These are phyloP conservation scores for Drosophila acutilabella DNA, from an alignment of 2,888 invertebrate species.

Conservation along the genomic window DNA sequence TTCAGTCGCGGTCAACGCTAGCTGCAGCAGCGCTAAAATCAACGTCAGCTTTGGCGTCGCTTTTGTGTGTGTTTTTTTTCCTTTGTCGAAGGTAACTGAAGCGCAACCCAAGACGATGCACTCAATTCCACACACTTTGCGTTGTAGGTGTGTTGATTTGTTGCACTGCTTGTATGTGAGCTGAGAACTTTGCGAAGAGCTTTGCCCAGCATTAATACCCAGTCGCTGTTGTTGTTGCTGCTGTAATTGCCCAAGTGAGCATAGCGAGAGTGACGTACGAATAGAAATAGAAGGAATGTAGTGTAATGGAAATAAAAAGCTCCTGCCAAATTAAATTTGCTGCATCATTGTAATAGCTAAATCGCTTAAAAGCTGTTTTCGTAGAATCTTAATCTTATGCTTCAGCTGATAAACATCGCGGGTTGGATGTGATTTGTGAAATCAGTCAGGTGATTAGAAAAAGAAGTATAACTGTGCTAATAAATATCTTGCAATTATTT, in stretches of 20 bases:
- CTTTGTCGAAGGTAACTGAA: slow-evolving; percentile 77
- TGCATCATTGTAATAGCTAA: slow-evolving; percentile 45
- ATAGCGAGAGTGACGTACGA: slow-evolving; percentile 29
- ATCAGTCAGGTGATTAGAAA: slow-evolving; percentile 24
- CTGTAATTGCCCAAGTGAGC: slow-evolving; percentile 49
- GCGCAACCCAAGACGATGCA: slow-evolving; percentile 62
- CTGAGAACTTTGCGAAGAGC: slow-evolving; percentile 8
- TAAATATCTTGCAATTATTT: neutral
- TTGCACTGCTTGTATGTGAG: slow-evolving; percentile 33
- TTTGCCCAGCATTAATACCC: slow-evolving; percentile 19
- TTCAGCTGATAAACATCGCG: slow-evolving; percentile 39
- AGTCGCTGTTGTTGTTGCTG: slow-evolving; percentile 3
- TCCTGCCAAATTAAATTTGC: slow-evolving; percentile 26
- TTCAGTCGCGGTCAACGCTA: slow-evolving; percentile 34
- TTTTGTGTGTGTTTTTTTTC: slow-evolving; percentile 19
- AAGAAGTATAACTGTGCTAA: neutral
- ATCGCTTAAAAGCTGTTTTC: slow-evolving; percentile 18
- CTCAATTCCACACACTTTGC: slow-evolving; percentile 51
- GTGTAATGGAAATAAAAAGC: slow-evolving; percentile 10
- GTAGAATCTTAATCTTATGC: slow-evolving; percentile 40
- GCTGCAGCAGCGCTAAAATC: slow-evolving; percentile 13
- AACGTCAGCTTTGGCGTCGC: slow-evolving; percentile 33
- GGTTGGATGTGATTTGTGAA: slow-evolving; percentile 20
- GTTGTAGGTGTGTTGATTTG: slow-evolving; percentile 44
- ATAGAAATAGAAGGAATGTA: neutral